These are phyloP conservation scores for Caenorhabditis japonica DNA, from an alignment of 2,888 invertebrate genomes.

Conservation along the genomic window DNA sequence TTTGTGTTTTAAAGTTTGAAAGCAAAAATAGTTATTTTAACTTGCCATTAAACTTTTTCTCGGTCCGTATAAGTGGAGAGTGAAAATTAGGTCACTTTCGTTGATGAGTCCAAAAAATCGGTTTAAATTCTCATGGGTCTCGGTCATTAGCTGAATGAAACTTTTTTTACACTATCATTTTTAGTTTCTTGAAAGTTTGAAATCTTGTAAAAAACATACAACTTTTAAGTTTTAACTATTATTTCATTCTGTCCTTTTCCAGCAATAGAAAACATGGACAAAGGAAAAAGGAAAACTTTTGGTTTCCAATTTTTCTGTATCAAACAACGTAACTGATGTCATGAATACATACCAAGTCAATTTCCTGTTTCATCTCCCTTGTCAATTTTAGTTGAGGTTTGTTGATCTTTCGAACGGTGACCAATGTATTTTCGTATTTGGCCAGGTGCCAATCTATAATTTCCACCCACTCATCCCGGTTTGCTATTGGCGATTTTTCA, in stretches of 20 bases:
- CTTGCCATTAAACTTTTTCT: slow-evolving; percentile 90
- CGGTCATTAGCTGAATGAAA: slow-evolving; percentile 62
- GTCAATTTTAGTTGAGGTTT: slow-evolving; percentile 56
- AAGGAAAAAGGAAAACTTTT: no score
- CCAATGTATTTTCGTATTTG: slow-evolving; percentile 49
- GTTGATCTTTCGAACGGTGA: slow-evolving; percentile 56
- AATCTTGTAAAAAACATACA: no score
- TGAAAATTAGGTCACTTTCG: slow-evolving; percentile 89
- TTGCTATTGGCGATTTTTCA: slow-evolving; percentile 9
- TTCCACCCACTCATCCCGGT: slow-evolving; percentile 42
- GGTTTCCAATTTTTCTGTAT: no score
- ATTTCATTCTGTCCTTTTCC: no score
- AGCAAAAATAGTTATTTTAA: no score
- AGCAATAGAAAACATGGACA: no score
- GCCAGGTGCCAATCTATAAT: slow-evolving; percentile 60
- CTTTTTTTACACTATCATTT: no score
- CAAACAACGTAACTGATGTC: no score
- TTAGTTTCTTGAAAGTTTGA: no score
- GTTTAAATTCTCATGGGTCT: slow-evolving; percentile 91
- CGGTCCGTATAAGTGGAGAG: slow-evolving; percentile 95
- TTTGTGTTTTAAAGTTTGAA: no score
- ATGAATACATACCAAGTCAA: slow-evolving; percentile 53
- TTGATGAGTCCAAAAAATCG: slow-evolving; percentile 86
- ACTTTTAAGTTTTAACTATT: no score
- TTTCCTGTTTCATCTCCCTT: slow-evolving; percentile 62